Evolutionary conservation across 2,888 invertebrate species (phyloP).

Genomic region (Lepidochrysops patricia): DNA sequence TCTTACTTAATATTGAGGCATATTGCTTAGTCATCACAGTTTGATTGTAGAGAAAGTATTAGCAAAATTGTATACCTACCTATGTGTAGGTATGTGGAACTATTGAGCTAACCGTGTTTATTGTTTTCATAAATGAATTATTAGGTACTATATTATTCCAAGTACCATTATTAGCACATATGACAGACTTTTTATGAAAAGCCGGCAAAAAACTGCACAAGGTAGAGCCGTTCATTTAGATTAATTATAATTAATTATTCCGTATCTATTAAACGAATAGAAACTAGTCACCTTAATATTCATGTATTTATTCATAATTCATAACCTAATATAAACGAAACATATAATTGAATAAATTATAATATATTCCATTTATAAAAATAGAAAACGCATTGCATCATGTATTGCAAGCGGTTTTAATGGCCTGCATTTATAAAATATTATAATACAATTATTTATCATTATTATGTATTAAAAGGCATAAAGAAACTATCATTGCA

Average conservation of each 20-base stretch:
- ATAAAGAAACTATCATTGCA: neutral
- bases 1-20: too few species aligned
- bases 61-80: too few species aligned
- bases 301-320: conserved; percentile 3
- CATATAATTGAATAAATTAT: conserved; percentile 2
- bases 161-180: neutral
- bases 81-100: too few species aligned
- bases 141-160: too few species aligned
- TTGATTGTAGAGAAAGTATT: too few species aligned
- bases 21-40: too few species aligned
- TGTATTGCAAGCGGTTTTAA: conserved; percentile 4
- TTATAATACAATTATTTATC: conserved; percentile 5
- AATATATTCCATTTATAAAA: conserved; percentile 1
- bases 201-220: neutral
- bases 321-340: neutral
- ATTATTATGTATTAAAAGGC: neutral
- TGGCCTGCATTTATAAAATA: neutral
- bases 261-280: neutral
- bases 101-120: too few species aligned
- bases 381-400: conserved; percentile 8
- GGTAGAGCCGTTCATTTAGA: neutral
- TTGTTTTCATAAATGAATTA: too few species aligned
- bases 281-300: conserved; percentile 1
- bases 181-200: too few species aligned
- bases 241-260: neutral